Conservation (phyloP, 2,113 vertebrate species). For the Megaceryle maxima region DNA sequence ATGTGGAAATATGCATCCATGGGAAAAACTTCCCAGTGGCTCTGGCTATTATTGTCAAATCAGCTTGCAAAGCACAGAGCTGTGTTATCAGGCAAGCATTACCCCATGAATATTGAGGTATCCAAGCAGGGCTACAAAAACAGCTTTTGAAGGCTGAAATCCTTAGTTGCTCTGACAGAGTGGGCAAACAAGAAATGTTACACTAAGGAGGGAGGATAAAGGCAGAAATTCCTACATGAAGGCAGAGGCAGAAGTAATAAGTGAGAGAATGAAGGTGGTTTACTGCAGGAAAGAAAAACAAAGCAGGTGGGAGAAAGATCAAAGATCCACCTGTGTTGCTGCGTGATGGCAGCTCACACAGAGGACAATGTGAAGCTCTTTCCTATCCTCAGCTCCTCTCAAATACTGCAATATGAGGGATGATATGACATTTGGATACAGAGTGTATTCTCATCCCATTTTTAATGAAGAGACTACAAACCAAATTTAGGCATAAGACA, state of each 20-base stretch:
- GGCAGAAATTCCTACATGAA: neutral
- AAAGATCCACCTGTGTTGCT: neutral
- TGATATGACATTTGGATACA: neutral
- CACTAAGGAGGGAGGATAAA: neutral
- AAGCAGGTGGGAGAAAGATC: neutral
- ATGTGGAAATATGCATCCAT: neutral
- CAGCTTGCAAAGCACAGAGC: neutral
- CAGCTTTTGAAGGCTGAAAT: neutral
- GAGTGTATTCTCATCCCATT: neutral
- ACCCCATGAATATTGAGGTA: fast-evolving
- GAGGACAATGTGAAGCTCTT: neutral
- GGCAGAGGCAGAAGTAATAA: neutral
- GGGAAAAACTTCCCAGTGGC: neutral
- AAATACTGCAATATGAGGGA: neutral
- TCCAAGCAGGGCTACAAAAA: neutral
- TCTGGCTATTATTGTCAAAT: neutral
- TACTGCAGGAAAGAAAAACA: neutral
- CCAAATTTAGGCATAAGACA: neutral
- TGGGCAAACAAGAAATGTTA: neutral
- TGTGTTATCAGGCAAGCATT: neutral
- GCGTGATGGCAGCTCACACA: neutral
- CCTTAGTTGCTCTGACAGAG: neutral
- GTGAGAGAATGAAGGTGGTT: neutral
- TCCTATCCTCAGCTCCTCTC: neutral
- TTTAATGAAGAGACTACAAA: neutral